phyloP scores from a whole-genome alignment of 2,113 vertebrate genomes.

The Nothoprocta pentlandii region DNA sequence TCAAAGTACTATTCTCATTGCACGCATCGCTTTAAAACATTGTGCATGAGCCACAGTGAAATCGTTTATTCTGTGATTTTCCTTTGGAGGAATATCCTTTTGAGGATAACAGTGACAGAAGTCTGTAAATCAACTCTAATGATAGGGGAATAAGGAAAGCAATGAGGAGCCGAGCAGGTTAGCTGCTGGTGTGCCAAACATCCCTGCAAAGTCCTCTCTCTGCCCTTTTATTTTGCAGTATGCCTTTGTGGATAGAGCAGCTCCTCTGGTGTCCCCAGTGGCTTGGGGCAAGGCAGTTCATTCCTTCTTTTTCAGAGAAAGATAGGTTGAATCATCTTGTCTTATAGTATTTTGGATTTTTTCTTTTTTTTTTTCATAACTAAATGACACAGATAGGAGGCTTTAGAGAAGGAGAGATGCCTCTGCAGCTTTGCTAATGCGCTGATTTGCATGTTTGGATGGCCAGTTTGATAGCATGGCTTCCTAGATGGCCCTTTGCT shows the following conservation, averaged over 20 bases:
- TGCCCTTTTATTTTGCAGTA: not conserved
- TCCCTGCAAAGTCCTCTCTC: rapidly evolving
- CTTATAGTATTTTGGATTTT: not conserved
- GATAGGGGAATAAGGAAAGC: not conserved
- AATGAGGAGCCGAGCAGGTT: not conserved
- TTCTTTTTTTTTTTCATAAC: not conserved
- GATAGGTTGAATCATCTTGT: not conserved
- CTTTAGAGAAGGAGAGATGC: too few species aligned
- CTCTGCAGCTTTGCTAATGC: too few species aligned
- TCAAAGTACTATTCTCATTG: not conserved
- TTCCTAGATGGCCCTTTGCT: not conserved
- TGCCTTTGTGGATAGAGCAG: not conserved
- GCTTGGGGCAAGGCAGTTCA: not conserved
- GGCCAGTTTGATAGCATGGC: not conserved
- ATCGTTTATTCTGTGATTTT: not conserved
- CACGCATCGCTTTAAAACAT: not conserved
- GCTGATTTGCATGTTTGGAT: too few species aligned
- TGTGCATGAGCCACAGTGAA: not conserved
- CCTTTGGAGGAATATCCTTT: not conserved
- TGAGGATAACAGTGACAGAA: not conserved
- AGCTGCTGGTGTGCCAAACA: not conserved
- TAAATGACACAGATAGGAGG: not conserved
- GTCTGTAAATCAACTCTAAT: slow-evolving; percentile 45
- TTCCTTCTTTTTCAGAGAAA: not conserved
- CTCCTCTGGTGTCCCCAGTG: not conserved